Percentiles rank a stretch among this genome's conserved stretches.
Conservation (phyloP, 2,797 vertebrate species). For the Peromyscus eremicus region DNA sequence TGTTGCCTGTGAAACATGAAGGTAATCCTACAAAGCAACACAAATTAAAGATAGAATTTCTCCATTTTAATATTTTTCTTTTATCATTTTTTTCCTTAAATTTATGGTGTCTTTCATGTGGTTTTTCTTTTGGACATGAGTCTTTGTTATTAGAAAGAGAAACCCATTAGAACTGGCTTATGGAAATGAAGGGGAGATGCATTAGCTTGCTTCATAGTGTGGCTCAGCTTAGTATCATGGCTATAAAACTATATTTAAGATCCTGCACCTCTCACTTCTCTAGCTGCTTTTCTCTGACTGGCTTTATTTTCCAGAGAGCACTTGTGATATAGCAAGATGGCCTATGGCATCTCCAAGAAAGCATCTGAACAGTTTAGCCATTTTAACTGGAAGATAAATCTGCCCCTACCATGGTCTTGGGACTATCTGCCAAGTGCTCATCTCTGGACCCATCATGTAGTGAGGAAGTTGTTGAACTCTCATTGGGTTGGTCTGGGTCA, state of each 20-base stretch:
- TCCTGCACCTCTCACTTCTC: neutral
- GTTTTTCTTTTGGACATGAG: neutral
- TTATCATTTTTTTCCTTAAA: slow-evolving; percentile 17
- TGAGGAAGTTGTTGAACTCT: neutral
- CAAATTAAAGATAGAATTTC: slow-evolving; percentile 3
- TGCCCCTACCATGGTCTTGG: neutral
- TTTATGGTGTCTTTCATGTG: neutral
- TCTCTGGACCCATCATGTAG: neutral
- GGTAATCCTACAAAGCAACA: neutral
- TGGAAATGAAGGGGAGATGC: neutral
- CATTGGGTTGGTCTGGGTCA: neutral
- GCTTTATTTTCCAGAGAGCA: slow-evolving; percentile 34
- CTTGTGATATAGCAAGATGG: neutral
- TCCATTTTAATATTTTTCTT: slow-evolving; percentile 36
- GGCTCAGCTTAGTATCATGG: neutral
- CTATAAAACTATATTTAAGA: neutral
- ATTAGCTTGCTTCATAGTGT: neutral
- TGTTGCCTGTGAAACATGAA: slow-evolving; percentile 2
- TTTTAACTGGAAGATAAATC: neutral
- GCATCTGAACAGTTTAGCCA: neutral
- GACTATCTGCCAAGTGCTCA: neutral
- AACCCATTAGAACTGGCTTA: slow-evolving; percentile 15
- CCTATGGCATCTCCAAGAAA: neutral
- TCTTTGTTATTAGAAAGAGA: neutral
- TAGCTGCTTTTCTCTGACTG: neutral